These are phyloP conservation scores for Ahaetulla prasina DNA, from an alignment of 2,113 vertebrate genomes.

Conservation along the genomic window DNA sequence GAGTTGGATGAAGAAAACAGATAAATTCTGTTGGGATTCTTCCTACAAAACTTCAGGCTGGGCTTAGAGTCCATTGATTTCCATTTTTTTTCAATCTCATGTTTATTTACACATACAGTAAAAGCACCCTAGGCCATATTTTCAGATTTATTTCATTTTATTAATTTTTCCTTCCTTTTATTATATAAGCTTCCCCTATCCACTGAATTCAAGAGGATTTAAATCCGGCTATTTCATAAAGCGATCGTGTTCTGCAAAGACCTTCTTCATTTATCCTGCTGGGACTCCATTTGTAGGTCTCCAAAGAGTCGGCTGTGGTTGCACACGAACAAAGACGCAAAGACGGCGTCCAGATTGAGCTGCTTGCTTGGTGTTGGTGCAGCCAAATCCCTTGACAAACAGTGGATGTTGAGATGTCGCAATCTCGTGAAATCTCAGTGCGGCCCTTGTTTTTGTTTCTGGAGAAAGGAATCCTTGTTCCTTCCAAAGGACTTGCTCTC, in stretches of 20 bases:
- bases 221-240: not conserved
- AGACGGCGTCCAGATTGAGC: not conserved
- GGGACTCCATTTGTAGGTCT: not conserved
- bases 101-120: not conserved
- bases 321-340: not conserved
- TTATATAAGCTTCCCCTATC: not conserved
- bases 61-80: not conserved
- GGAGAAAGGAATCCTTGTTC: not conserved
- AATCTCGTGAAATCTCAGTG: not conserved
- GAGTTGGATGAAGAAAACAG: not conserved
- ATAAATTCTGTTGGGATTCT: not conserved
- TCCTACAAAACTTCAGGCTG: not conserved
- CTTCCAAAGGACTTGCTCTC: not conserved
- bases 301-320: not conserved
- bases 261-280: not conserved
- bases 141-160: not conserved
- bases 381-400: not conserved
- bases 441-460: not conserved
- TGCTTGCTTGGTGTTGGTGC: not conserved
- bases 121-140: not conserved
- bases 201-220: not conserved
- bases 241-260: not conserved
- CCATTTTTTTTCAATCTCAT: not conserved
- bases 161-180: too few species aligned
- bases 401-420: not conserved